A percentile compares a stretch with the other conserved stretches of the same genome.
These are phyloP conservation scores for Steromphala cineraria DNA, from an alignment of 2,888 invertebrate genomes.

Conservation along the genomic window DNA sequence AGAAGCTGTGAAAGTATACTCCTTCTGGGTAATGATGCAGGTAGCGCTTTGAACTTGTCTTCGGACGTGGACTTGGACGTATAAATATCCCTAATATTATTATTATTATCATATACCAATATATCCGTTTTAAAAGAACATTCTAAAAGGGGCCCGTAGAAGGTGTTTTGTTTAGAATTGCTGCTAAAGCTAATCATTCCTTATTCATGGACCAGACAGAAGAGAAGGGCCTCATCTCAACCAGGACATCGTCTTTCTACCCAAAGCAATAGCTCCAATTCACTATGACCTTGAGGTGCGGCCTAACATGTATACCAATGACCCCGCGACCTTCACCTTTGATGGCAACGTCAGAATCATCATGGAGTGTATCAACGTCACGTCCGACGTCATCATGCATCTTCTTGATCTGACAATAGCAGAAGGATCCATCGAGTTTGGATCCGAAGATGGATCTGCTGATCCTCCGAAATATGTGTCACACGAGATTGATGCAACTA, in stretches of 20 bases:
- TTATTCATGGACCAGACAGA: too few relatives aligned
- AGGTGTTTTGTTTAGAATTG: too few relatives aligned
- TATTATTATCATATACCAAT: too few relatives aligned
- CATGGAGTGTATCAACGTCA: constrained; percentile 56
- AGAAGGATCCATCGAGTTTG: constrained; percentile 77
- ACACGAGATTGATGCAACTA: constrained; percentile 24
- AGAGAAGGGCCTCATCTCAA: background rate
- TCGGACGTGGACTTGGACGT: too few relatives aligned
- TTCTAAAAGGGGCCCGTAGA: too few relatives aligned
- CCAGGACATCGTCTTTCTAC: constrained; percentile 34
- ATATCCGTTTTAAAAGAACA: too few relatives aligned
- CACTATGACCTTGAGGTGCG: constrained; percentile 42
- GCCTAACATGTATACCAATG: constrained; percentile 42
- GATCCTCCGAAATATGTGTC: constrained; percentile 15
- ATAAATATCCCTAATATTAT: too few relatives aligned
- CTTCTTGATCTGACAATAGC: constrained; percentile 83
- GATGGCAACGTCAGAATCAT: constrained; percentile 32
- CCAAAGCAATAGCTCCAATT: constrained; percentile 33
- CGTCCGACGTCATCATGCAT: constrained; percentile 84
- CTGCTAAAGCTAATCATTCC: too few relatives aligned
- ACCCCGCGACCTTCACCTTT: constrained; percentile 36
- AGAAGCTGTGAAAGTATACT: too few relatives aligned
- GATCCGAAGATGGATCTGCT: background rate
- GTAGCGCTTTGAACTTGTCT: too few relatives aligned
- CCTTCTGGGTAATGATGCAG: too few relatives aligned